Conservation (phyloP, 2,113 vertebrate genomes). For the Platysteira castanea region DNA sequence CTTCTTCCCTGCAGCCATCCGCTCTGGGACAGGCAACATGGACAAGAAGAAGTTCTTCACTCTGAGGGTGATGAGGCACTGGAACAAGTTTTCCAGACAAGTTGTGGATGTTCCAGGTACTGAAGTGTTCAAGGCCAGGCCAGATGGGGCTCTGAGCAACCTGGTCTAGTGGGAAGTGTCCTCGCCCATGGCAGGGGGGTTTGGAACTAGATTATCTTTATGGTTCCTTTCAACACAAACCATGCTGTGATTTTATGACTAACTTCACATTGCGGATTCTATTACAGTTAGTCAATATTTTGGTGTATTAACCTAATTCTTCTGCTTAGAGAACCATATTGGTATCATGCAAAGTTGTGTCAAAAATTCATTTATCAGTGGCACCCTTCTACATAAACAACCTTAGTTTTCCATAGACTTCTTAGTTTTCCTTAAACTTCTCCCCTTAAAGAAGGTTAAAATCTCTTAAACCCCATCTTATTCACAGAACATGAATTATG, state of each 20-base stretch:
- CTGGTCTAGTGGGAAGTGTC: too few species aligned
- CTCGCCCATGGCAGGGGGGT: neutral
- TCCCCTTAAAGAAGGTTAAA: neutral
- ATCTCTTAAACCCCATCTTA: neutral
- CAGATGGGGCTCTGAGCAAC: neutral
- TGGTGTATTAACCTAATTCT: neutral
- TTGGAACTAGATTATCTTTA: neutral
- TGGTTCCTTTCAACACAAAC: neutral
- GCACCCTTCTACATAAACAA: neutral
- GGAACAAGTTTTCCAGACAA: neutral
- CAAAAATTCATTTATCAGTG: neutral
- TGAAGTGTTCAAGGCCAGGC: neutral
- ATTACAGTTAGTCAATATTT: neutral
- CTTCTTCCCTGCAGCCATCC: neutral
- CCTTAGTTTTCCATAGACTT: neutral
- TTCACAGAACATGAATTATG: neutral
- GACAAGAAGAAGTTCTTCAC: neutral
- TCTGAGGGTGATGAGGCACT: neutral
- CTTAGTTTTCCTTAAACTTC: neutral
- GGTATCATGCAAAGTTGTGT: neutral
- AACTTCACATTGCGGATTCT: neutral
- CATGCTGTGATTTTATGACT: neutral
- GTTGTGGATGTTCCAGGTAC: too few species aligned
- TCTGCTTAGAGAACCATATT: neutral
- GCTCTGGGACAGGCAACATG: neutral